Percentiles rank a stretch among this genome's conserved stretches.
Evolutionary conservation across 30 jellyfish, hydroid and myxozoan genomes (phyloP).

Genomic region (Nemopilema nomurai): DNA sequence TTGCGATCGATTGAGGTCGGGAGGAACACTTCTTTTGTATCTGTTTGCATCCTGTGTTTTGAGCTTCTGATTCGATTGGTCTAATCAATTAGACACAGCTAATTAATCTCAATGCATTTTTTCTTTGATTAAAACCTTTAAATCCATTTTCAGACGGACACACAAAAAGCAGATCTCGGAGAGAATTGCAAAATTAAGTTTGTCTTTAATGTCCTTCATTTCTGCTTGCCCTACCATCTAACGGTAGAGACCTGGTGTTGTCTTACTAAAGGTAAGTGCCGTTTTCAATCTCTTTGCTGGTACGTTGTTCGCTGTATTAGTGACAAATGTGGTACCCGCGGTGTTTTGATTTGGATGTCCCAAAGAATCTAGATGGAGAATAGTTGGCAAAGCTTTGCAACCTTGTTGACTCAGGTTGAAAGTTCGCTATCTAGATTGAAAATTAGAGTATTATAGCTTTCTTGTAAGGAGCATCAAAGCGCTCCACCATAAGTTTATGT

Average conservation of each 20-base stretch:
- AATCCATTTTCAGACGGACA: conserved; percentile 11
- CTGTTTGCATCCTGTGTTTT: conserved; percentile 39
- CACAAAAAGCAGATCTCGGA: conserved; percentile 1
- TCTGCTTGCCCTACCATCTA: not conserved
- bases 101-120: not conserved
- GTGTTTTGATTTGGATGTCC: too few species aligned
- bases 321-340: not conserved
- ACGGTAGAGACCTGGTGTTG: not conserved
- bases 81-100: conserved; percentile 16
- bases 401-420: too few species aligned
- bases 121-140: not conserved
- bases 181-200: not conserved
- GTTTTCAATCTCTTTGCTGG: not conserved
- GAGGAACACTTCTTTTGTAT: conserved; percentile 3
- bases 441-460: too few species aligned
- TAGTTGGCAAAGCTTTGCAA: too few species aligned
- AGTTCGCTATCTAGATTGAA: too few species aligned
- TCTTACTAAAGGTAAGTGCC: not conserved
- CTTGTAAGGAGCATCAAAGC: too few species aligned
- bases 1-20: conserved; percentile 44
- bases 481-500: too few species aligned
- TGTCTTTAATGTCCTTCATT: not conserved
- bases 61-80: conserved; percentile 13
- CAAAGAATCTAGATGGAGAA: not conserved
- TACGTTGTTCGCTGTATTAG: not conserved